Conservation (phyloP, 2,888 invertebrate genomes). For the Pandemis cinnamomeana region DNA sequence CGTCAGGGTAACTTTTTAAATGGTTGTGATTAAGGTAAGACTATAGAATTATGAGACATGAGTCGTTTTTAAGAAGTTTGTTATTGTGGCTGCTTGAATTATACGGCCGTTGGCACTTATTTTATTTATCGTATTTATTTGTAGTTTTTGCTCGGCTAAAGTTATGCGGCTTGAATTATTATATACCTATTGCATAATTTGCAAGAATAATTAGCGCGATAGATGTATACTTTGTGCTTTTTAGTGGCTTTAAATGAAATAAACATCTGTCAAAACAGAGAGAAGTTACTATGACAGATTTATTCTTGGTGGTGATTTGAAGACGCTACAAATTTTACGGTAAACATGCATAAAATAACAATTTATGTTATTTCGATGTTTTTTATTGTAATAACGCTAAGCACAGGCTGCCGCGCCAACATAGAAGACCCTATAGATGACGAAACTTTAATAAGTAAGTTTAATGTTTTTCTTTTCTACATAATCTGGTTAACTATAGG, state of each 20-base stretch:
- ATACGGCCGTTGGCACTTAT: too few species aligned
- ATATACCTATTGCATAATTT: too few species aligned
- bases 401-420: not conserved
- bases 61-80: not conserved
- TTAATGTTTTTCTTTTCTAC: not conserved
- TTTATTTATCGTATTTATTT: too few species aligned
- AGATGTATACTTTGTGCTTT: too few species aligned
- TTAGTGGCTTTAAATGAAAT: not conserved
- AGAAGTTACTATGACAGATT: not conserved
- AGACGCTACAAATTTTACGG: not conserved
- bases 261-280: not conserved
- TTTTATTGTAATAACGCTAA: not conserved
- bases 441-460: not conserved
- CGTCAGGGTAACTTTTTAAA: not conserved
- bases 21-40: not conserved
- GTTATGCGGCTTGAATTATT: too few species aligned
- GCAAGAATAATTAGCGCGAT: too few species aligned
- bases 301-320: not conserved
- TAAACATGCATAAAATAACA: not conserved
- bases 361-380: not conserved
- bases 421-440: conserved; percentile 2
- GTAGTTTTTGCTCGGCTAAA: too few species aligned
- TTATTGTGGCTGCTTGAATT: too few species aligned
- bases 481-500: not conserved
- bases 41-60: not conserved